phyloP scores from a whole-genome alignment of 1,140 invertebrate genomes.

The Choristoneura fumiferana region DNA sequence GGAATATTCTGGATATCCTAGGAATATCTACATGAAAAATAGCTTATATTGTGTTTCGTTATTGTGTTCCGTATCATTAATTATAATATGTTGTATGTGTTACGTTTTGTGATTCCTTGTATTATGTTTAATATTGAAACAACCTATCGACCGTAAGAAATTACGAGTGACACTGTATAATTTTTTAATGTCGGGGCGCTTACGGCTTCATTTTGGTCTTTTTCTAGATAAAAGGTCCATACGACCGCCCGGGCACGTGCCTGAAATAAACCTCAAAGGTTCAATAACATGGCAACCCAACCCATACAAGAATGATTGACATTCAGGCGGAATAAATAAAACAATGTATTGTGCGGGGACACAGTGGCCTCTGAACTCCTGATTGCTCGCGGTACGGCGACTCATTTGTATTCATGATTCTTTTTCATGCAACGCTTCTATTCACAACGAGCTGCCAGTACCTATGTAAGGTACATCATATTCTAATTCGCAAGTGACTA shows the following conservation, averaged over 20 bases:
- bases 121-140: not conserved
- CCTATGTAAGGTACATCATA: too few relatives aligned
- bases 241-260: slow-evolving; percentile 27
- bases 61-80: too few relatives aligned
- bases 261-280: slow-evolving; percentile 29
- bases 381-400: not conserved
- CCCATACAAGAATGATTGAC: slow-evolving; percentile 9
- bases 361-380: not conserved
- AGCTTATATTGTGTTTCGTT: too few relatives aligned
- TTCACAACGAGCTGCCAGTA: too few relatives aligned
- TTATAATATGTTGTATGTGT: too few relatives aligned
- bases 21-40: too few relatives aligned
- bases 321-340: slow-evolving; percentile 13
- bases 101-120: too few relatives aligned
- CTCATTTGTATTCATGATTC: slow-evolving; percentile 17
- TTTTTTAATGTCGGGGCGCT: slow-evolving; percentile 47
- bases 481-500: too few relatives aligned
- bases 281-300: slow-evolving; percentile 10
- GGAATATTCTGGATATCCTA: too few relatives aligned
- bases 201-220: slow-evolving; percentile 29
- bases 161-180: slow-evolving; percentile 50
- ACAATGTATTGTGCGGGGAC: slow-evolving; percentile 10
- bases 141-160: slow-evolving; percentile 42
- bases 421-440: not conserved
- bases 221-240: slow-evolving; percentile 31